phyloP scores from a whole-genome alignment of 2,888 invertebrate genomes.

The Phorcus lineatus region DNA sequence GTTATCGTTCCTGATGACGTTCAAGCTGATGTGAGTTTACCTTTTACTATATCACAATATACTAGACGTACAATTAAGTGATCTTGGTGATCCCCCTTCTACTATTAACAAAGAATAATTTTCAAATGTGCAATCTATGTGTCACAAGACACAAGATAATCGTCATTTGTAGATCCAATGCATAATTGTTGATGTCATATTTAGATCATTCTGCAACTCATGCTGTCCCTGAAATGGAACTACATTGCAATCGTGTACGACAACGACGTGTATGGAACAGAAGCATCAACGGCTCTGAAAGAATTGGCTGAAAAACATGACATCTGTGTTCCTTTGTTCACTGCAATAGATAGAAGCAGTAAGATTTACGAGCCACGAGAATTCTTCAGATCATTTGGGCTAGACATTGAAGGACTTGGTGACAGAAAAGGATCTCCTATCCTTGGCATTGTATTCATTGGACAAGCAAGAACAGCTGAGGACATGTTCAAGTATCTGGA shows the following conservation, averaged over 20 bases:
- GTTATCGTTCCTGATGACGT: slow-evolving; percentile 43
- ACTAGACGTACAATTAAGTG: too few species aligned
- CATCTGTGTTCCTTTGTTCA: background rate
- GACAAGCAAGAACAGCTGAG: background rate
- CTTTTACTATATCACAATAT: too few species aligned
- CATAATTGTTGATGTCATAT: too few species aligned
- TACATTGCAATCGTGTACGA: slow-evolving; percentile 14
- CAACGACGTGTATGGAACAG: background rate
- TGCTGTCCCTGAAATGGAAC: slow-evolving; percentile 10
- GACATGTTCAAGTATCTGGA: background rate
- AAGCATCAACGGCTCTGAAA: background rate
- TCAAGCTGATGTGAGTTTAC: slow-evolving; percentile 41
- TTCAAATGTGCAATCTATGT: too few species aligned
- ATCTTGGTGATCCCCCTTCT: too few species aligned
- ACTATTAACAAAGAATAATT: too few species aligned
- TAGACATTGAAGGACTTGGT: background rate
- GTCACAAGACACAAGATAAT: too few species aligned
- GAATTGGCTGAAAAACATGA: background rate
- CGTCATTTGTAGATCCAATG: too few species aligned
- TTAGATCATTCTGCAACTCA: slow-evolving; percentile 4
- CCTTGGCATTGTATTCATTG: background rate
- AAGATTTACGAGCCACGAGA: background rate
- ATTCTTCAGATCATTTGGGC: background rate
- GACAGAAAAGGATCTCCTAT: background rate
- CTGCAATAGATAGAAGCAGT: background rate